Conservation (phyloP, 1,140 invertebrate genomes). For the Bombus breviceps region DNA sequence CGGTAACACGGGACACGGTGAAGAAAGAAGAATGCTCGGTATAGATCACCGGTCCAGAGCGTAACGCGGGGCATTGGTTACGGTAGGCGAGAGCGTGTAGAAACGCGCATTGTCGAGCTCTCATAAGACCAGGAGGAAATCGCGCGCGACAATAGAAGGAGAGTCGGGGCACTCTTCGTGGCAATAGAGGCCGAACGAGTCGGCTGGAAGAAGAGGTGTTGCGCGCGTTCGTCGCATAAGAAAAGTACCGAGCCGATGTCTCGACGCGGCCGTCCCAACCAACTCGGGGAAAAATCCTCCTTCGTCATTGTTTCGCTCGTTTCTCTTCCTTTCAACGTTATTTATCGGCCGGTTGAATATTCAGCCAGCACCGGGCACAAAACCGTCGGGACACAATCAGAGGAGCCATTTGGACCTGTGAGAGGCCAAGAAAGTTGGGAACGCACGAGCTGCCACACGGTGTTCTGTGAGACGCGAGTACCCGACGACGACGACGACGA, state of each 20-base stretch:
- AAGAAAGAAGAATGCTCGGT: conserved; percentile 46
- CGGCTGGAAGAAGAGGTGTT: neutral
- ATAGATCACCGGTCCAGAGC: conserved; percentile 43
- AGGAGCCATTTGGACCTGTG: neutral
- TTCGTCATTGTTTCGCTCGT: conserved; percentile 62
- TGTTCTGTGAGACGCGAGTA: conserved; percentile 28
- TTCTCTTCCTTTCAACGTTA: conserved; percentile 65
- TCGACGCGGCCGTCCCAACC: neutral
- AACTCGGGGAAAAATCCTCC: conserved; percentile 49
- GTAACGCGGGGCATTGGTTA: conserved; percentile 54
- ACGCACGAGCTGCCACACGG: conserved; percentile 18
- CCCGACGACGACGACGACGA: neutral
- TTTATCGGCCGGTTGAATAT: conserved; percentile 72
- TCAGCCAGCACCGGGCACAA: conserved; percentile 59
- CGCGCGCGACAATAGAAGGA: conserved; percentile 64
- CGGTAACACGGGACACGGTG: conserved; percentile 16
- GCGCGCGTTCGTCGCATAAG: conserved; percentile 31
- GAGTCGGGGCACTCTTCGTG: neutral
- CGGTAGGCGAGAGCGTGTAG: conserved; percentile 53
- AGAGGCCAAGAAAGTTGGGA: neutral
- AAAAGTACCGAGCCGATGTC: conserved; percentile 31
- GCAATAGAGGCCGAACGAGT: neutral
- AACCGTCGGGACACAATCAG: conserved; percentile 57
- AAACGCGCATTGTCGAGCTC: conserved; percentile 57
- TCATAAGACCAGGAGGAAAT: conserved; percentile 64